phyloP scores from a whole-genome alignment of 1,140 invertebrate species.

The Apolygus lucorum region DNA sequence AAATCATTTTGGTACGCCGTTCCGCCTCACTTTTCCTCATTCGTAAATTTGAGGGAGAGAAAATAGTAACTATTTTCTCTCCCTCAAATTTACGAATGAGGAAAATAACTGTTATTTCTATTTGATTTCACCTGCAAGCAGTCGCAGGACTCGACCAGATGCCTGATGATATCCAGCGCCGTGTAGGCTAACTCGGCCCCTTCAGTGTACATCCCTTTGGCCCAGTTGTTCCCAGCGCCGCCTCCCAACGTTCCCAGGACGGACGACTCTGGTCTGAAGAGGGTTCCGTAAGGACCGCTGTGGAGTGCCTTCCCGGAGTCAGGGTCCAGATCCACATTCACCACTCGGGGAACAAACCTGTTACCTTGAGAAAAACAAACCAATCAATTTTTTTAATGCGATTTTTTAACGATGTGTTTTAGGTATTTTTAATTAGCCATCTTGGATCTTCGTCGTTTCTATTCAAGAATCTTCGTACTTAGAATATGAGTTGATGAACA shows the following conservation, averaged over 20 bases:
- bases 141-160: slow-evolving; percentile 4
- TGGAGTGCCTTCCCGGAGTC: slow-evolving; percentile 46
- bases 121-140: slow-evolving; percentile 19
- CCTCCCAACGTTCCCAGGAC: slow-evolving; percentile 38
- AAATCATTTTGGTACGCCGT: too few species aligned
- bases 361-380: slow-evolving; percentile 8
- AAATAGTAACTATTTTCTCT: too few species aligned
- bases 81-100: too few species aligned
- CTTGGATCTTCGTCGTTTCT: too few species aligned
- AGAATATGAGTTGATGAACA: too few species aligned
- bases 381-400: too few species aligned
- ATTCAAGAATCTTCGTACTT: too few species aligned
- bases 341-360: slow-evolving; percentile 51
- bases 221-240: slow-evolving; percentile 36
- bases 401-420: too few species aligned
- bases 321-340: slow-evolving; percentile 52
- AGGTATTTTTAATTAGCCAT: too few species aligned
- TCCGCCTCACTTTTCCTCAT: too few species aligned
- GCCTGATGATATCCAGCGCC: neutral
- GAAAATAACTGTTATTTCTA: neutral
- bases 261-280: slow-evolving; percentile 50
- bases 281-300: slow-evolving; percentile 44
- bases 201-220: slow-evolving; percentile 30
- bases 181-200: neutral
- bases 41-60: too few species aligned